Evolutionary conservation across 2,113 vertebrate genomes (phyloP).

Genomic region (Heteronetta atricapilla): DNA sequence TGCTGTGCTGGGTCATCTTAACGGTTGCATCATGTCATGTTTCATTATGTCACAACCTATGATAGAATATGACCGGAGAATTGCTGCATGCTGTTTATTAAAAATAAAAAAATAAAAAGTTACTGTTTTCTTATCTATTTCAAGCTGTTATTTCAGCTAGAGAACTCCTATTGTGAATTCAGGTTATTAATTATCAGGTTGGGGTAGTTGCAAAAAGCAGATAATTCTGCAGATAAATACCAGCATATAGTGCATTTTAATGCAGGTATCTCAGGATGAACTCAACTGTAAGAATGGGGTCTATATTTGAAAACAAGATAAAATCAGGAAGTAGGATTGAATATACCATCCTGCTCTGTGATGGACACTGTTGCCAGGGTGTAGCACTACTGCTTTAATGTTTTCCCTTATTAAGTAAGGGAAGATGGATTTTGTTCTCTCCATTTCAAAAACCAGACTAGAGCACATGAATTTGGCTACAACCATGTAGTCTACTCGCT

Average conservation of each 20-base stretch:
- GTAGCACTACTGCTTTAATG: background rate
- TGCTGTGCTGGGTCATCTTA: background rate
- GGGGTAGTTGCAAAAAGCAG: conserved; percentile 58
- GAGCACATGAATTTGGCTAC: background rate
- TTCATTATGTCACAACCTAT: conserved; percentile 37
- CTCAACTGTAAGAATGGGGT: background rate
- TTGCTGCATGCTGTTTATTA: background rate
- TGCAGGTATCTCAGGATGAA: background rate
- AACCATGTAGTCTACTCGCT: background rate
- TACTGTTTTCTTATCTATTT: conserved; percentile 27
- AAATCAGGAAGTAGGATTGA: background rate
- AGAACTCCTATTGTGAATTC: conserved; percentile 1
- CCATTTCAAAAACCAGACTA: background rate
- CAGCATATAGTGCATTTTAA: background rate
- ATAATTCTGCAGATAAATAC: conserved; percentile 48
- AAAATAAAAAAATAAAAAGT: background rate
- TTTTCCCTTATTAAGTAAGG: background rate
- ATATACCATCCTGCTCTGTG: background rate
- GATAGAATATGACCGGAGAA: background rate
- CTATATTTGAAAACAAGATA: background rate
- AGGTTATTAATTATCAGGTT: conserved; percentile 51
- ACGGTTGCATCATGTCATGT: background rate
- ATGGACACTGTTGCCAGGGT: background rate
- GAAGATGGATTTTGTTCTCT: background rate
- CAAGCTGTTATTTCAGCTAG: background rate